Conservation (phyloP, 1,140 invertebrate species). For the Marisa cornuarietis region DNA sequence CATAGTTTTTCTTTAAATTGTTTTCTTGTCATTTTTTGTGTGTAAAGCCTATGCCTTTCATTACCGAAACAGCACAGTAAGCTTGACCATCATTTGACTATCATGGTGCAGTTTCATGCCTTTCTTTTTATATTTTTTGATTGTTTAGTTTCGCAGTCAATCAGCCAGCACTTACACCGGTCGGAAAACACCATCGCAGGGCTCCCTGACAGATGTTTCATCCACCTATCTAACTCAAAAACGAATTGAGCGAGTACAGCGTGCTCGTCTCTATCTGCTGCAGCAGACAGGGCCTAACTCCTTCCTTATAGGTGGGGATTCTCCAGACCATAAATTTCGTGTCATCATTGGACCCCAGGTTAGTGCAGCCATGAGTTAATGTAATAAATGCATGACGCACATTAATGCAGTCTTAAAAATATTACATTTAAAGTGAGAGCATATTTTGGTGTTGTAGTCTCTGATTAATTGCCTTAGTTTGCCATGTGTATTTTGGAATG, state of each 20-base stretch:
- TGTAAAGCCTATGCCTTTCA: background rate
- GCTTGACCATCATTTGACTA: background rate
- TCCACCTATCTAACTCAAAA: conserved; percentile 55
- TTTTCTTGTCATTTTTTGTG: too few relatives aligned
- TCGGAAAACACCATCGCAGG: conserved; percentile 31
- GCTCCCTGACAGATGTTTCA: conserved; percentile 23
- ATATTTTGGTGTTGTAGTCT: background rate
- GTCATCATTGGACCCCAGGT: conserved; percentile 69
- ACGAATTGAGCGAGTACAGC: conserved; percentile 61
- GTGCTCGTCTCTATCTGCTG: conserved; percentile 67
- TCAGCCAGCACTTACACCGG: conserved; percentile 27
- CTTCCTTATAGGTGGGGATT: conserved; percentile 68
- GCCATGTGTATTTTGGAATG: too few relatives aligned
- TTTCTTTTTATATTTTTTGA: conserved; percentile 3
- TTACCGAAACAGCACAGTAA: background rate
- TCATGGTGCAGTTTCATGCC: background rate
- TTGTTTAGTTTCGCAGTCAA: conserved; percentile 36
- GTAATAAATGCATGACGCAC: too few relatives aligned
- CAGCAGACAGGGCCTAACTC: conserved; percentile 68
- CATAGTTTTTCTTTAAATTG: too few relatives aligned
- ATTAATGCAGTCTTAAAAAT: background rate
- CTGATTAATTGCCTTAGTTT: background rate
- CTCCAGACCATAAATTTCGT: conserved; percentile 67
- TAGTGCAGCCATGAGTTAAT: background rate
- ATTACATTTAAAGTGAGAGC: background rate